phyloP scores from a whole-genome alignment of 2,888 invertebrate species.

The Nomada ferruginata region DNA sequence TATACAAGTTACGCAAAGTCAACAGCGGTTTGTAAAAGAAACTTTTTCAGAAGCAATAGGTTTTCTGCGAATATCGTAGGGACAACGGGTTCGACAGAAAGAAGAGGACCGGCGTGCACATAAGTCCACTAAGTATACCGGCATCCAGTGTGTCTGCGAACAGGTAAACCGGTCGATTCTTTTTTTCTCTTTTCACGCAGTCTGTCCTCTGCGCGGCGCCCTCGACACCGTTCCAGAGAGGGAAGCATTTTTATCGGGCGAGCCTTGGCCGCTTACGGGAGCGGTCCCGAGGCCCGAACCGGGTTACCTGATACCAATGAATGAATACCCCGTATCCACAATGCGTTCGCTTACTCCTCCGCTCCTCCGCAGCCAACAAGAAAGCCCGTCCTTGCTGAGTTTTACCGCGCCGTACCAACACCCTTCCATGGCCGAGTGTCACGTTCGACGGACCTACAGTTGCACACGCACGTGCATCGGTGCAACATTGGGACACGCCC shows the following conservation, averaged over 20 bases:
- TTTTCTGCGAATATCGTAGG: constrained; percentile 18
- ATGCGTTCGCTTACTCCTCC: constrained; percentile 65
- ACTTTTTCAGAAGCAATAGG: constrained; percentile 21
- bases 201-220: constrained; percentile 57
- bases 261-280: constrained; percentile 51
- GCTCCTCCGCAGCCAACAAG: constrained; percentile 32
- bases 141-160: constrained; percentile 73
- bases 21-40: not conserved
- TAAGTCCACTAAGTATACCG: constrained; percentile 55
- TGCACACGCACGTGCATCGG: constrained; percentile 60
- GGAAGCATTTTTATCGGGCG: constrained; percentile 63
- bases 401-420: constrained; percentile 55
- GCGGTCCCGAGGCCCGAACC: constrained; percentile 64
- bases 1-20: too few species aligned
- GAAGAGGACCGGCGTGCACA: constrained; percentile 57
- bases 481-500: constrained; percentile 6
- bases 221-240: constrained; percentile 42
- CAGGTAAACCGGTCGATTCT: constrained; percentile 78
- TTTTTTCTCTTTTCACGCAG: constrained; percentile 64
- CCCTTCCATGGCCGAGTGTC: constrained; percentile 66
- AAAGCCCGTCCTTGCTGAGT: constrained; percentile 54
- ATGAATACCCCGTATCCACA: constrained; percentile 76
- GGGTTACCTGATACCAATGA: constrained; percentile 81
- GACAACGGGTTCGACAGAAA: constrained; percentile 25
- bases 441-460: constrained; percentile 70